These are phyloP conservation scores for Saturnia pavonia DNA, from an alignment of 2,888 invertebrate species.

Conservation along the genomic window DNA sequence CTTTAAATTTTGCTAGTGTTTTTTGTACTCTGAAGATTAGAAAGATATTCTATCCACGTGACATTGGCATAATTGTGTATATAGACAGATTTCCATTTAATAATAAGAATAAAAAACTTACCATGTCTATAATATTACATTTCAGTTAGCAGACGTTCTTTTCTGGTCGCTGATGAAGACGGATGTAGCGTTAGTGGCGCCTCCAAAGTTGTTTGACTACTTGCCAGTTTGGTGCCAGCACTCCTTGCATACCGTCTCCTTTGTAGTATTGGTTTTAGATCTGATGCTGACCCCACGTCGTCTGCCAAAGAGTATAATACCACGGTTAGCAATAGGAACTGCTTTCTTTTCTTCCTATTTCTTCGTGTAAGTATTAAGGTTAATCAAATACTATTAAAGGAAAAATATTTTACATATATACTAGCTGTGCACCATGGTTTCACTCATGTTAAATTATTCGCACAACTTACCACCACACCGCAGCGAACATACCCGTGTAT, in stretches of 20 bases:
- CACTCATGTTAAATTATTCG: too few species aligned
- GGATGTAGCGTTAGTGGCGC: constrained; percentile 39
- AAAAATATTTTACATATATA: too few species aligned
- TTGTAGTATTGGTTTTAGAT: constrained; percentile 41
- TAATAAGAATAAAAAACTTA: too few species aligned
- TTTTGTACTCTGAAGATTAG: too few species aligned
- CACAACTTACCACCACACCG: too few species aligned
- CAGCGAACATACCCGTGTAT: too few species aligned
- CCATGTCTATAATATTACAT: too few species aligned
- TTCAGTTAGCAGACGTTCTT: constrained; percentile 44
- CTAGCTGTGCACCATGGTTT: too few species aligned
- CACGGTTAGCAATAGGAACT: constrained; percentile 32
- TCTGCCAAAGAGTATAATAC: constrained; percentile 39
- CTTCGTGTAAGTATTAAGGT: constrained; percentile 42
- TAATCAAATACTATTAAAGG: background rate
- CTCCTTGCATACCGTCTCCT: constrained; percentile 50
- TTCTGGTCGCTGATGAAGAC: constrained; percentile 49
- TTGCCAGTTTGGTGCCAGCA: constrained; percentile 52
- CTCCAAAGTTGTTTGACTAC: constrained; percentile 42
- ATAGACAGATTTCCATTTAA: too few species aligned
- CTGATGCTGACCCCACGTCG: constrained; percentile 46
- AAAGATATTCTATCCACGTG: too few species aligned
- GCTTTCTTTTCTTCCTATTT: constrained; percentile 38
- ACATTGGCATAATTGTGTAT: too few species aligned
- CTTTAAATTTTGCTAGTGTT: too few species aligned